Evolutionary conservation across 2,888 invertebrate species (phyloP).

Genomic region (Anoncus sp.): DNA sequence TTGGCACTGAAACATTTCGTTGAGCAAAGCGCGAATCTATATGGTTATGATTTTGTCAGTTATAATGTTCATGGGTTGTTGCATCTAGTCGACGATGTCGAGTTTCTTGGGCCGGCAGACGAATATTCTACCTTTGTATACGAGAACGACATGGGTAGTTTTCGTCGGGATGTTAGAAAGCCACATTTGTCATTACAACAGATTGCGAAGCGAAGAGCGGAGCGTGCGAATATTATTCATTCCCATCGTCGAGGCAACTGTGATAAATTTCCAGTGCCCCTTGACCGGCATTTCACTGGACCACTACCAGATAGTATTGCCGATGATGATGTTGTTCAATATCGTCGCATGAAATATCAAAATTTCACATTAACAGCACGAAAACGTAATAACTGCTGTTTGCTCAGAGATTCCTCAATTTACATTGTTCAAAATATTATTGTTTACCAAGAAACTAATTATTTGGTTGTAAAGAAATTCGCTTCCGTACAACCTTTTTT

Average conservation of each 20-base stretch:
- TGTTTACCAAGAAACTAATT: neutral
- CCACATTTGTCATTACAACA: slow-evolving; percentile 11
- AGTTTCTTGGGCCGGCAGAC: slow-evolving; percentile 19
- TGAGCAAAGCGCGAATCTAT: neutral
- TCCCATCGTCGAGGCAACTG: neutral
- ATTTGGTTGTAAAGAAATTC: slow-evolving; percentile 26
- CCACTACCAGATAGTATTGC: neutral
- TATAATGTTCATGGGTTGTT: slow-evolving; percentile 39
- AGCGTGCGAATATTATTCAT: neutral
- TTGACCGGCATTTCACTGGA: slow-evolving; percentile 1
- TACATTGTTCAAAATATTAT: slow-evolving; percentile 25
- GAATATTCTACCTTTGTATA: slow-evolving; percentile 36
- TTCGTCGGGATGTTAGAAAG: slow-evolving; percentile 16
- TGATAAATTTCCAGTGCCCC: neutral
- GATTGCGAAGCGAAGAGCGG: slow-evolving; percentile 23
- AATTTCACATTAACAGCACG: neutral
- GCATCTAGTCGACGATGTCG: slow-evolving; percentile 41
- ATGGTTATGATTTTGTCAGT: slow-evolving; percentile 8
- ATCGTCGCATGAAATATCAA: slow-evolving; percentile 2
- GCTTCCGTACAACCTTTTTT: slow-evolving; percentile 20
- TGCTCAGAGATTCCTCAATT: slow-evolving; percentile 20
- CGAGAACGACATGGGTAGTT: slow-evolving; percentile 32
- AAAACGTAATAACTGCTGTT: slow-evolving; percentile 10
- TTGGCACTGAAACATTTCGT: slow-evolving; percentile 17
- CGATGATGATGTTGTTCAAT: slow-evolving; percentile 9